phyloP scores from a whole-genome alignment of 2,797 vertebrate genomes.

The Girardinus metallicus region DNA sequence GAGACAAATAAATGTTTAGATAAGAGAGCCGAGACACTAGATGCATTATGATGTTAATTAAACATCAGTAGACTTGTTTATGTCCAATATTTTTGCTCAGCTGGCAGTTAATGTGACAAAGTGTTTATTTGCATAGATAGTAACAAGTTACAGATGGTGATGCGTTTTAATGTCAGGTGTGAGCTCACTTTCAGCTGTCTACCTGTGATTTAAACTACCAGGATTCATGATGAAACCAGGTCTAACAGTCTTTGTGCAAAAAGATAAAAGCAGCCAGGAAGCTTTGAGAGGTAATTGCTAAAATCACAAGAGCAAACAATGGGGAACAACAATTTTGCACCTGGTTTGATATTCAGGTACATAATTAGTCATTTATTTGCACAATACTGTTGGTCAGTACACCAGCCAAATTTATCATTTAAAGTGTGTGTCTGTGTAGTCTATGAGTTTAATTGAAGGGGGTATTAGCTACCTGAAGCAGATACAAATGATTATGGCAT shows the following conservation, averaged over 20 bases:
- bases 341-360: background rate
- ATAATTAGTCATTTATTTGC: constrained; percentile 1
- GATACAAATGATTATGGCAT: background rate
- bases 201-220: background rate
- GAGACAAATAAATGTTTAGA: background rate
- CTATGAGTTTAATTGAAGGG: background rate
- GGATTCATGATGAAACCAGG: background rate
- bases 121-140: background rate
- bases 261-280: background rate
- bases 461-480: background rate
- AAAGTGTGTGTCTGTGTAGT: background rate
- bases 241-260: background rate
- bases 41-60: background rate
- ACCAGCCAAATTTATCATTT: background rate
- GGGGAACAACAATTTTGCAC: background rate
- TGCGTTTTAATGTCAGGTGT: constrained; percentile 1
- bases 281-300: background rate
- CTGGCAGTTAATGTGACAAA: background rate
- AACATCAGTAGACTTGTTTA: background rate
- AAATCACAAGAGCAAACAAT: background rate
- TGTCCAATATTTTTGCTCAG: background rate
- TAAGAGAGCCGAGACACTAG: background rate
- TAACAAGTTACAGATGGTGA: background rate
- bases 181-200: background rate
- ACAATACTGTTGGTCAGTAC: background rate